Evolutionary conservation across 2,888 invertebrate species (phyloP), one percentile per base, ranked within the genome.

Genomic region (Ormyrus nitidulus): DNA sequence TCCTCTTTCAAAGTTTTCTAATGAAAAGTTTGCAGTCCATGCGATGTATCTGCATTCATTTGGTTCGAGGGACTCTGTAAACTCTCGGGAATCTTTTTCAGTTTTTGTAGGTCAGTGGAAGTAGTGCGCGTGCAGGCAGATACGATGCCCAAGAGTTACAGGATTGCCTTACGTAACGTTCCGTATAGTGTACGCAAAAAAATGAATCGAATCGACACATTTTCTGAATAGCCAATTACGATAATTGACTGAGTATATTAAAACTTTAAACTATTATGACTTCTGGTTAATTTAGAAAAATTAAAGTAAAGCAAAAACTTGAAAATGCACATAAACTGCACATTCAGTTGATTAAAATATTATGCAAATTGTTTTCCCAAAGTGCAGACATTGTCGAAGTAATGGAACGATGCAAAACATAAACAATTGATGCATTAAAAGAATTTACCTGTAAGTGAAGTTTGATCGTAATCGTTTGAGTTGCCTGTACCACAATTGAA

Each of bases 1-100:
- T 51, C 11, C 64, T 59, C 64, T 19, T 19, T 11, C 56, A 8
- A 76, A 80, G 66, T 80, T 80, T 80, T 77, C 80, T 73, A 77
- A 73, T 77, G 73, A 77, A 80, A 80, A 80, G 69, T 80, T 77
- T 48, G 44, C 48, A 61, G 79, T 46, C n/a, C 66, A 64, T 53
- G 56, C 72, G 66, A 73, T 34, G 62, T 46, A 76, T 48, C 58
- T 75, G 61, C 73, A 77, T 80, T 64, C 69, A 64, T 73, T 64
- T 68, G n/a, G 49, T 62, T 61, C 58, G 56, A 46, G 48, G n/a
- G 49, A 59, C 71, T 66, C 10, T 8, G 54, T 51, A 34, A 70
- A 65, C 49, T 74, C 19, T 19, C 48, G 19, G 65, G 54, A 66
- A 71, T 72, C 72, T 69, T 62, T 62, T 68, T 51, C 54, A 71